Conservation (phyloP, 2,113 vertebrate species). For the Hippocampus abdominalis region DNA sequence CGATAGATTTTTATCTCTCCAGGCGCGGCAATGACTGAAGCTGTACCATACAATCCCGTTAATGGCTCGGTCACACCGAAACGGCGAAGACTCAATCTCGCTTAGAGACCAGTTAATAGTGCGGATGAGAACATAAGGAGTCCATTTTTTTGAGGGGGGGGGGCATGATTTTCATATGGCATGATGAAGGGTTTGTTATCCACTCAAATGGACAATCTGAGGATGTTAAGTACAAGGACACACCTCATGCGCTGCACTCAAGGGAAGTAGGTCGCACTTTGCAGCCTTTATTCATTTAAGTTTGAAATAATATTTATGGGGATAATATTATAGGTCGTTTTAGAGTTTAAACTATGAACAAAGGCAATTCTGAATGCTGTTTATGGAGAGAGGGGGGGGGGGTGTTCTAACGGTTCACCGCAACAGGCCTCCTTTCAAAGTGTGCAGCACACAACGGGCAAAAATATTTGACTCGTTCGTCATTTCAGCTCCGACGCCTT, state of each 20-base stretch:
- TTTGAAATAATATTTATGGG: too few species aligned
- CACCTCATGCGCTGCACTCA: too few species aligned
- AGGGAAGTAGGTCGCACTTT: too few species aligned
- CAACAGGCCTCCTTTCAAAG: neutral
- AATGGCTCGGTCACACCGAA: conserved; percentile 17
- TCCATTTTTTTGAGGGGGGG: neutral
- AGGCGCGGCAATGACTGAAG: conserved; percentile 35
- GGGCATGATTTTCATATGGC: neutral
- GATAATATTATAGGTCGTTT: neutral
- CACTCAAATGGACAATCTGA: neutral
- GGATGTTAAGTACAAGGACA: neutral
- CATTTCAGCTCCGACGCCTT: neutral
- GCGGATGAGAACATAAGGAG: neutral
- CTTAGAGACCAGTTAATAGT: conserved; percentile 9
- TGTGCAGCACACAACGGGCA: neutral
- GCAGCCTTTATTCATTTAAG: too few species aligned
- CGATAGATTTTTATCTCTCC: conserved; percentile 36
- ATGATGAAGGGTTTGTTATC: neutral
- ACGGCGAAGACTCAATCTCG: conserved; percentile 20
- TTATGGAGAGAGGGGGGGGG: neutral
- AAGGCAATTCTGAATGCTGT: neutral
- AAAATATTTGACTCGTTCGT: neutral
- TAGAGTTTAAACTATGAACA: neutral
- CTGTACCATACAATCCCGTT: conserved; percentile 18
- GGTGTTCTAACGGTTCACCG: neutral